These are phyloP conservation scores for Prionace glauca DNA, from an alignment of 2,797 vertebrate species.

Conservation along the genomic window DNA sequence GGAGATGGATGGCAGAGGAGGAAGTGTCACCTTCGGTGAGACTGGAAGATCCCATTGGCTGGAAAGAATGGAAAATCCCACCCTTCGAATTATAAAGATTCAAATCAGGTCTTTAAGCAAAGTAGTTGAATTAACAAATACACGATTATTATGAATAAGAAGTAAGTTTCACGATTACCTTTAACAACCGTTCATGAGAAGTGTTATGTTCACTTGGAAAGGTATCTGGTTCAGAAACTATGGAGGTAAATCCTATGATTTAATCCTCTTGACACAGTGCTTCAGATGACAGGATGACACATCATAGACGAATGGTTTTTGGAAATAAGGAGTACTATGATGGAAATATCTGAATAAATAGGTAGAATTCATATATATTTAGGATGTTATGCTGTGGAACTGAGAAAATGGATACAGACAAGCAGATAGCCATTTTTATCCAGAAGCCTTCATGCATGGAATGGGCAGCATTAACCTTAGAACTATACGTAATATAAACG, in stretches of 20 bases:
- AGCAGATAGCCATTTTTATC: too few species aligned
- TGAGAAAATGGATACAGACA: too few species aligned
- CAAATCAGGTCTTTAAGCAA: background rate
- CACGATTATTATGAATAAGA: background rate
- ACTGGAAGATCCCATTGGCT: too few species aligned
- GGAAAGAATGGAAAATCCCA: too few species aligned
- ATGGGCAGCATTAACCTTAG: too few species aligned
- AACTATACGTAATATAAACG: too few species aligned
- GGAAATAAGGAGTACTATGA: background rate
- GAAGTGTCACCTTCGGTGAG: too few species aligned
- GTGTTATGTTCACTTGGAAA: background rate
- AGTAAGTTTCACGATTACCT: background rate
- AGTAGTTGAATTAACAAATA: background rate
- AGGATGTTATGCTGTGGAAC: too few species aligned
- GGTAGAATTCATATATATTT: too few species aligned
- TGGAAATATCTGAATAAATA: too few species aligned
- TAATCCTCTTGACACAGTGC: background rate
- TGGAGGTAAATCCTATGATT: background rate
- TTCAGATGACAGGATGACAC: background rate
- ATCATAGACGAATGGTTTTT: background rate
- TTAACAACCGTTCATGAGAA: background rate
- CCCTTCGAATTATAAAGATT: background rate
- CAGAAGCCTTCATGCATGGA: too few species aligned
- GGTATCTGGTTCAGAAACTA: background rate
- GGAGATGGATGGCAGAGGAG: too few species aligned